Evolutionary conservation across 1,140 invertebrate genomes (phyloP), one percentile per base, ranked within the genome.

Genomic region (Drosophila sp.): DNA sequence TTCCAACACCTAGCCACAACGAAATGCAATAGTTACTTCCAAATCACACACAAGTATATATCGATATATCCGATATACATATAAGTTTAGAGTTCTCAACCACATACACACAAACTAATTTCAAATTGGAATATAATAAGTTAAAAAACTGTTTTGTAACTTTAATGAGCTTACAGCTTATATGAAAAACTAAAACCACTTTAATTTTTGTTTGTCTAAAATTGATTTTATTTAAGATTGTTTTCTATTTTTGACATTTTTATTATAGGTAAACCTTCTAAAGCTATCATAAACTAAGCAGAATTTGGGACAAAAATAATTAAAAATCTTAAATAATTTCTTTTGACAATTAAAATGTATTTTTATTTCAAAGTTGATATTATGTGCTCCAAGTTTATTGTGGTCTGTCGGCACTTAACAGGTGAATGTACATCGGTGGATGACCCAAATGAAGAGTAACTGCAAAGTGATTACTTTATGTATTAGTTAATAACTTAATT

Each of bases 1-100:
- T n/a, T 53, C 18, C 38, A 14, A 56, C 36, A 11, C n/a, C 32
- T 16, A 54, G 8, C 51, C 76, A 89, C 62, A 89, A 89, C 83
- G 76, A 83, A 89, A 89, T 89, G 83, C 83, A 89, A 89, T 89
- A 89, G 83, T 78, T 63, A 80, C 84, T 89, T 80, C 73, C 76
- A 77, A 89, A 84, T 75, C 43, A 32, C 64, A 65, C n/a, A 13
- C 9, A 38, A 73, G 41, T 79, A 65, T 61, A 72, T 67, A 46
- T 72, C 59, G 0, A 38, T 38, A 13, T 38, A 38, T 4, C 13
- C 36, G n/a, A 38, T 38, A 38, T 38, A 63, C 59, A 63, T 48
- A 59, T 81, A 78, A 72, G 64, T 70, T 70, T 78, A 72, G 54
- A 58, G 18, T 59, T 57, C 45, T 34, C 29, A 71, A 38, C 45